Evolutionary conservation across 2,888 invertebrate genomes (phyloP).

Genomic region (Tolmerus cingulatus): DNA sequence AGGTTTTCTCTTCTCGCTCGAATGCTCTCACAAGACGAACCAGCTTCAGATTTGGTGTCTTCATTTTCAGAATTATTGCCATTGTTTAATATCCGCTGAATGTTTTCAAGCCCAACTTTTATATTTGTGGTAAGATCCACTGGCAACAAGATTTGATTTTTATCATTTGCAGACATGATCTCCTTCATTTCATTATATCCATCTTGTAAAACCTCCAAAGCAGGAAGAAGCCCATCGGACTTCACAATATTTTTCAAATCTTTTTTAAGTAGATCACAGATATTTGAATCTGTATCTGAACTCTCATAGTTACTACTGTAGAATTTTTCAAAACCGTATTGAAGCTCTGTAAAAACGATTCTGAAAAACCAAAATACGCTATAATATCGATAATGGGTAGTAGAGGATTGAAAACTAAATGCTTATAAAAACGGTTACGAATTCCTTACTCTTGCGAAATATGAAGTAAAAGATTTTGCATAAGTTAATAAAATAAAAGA

Average conservation of each 20-base stretch:
- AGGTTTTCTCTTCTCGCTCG: not conserved
- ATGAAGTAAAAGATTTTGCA: too few species aligned
- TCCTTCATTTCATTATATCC: conserved; percentile 50
- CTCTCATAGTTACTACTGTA: not conserved
- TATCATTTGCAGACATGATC: conserved; percentile 25
- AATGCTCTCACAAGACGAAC: not conserved
- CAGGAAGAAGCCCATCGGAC: conserved; percentile 24
- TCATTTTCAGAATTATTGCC: not conserved
- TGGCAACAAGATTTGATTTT: not conserved
- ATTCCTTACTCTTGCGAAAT: too few species aligned
- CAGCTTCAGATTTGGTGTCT: not conserved
- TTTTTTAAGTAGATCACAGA: not conserved
- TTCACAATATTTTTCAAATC: conserved; percentile 13
- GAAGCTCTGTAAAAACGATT: conserved; percentile 24
- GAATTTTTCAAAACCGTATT: conserved; percentile 42
- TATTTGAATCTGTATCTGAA: not conserved
- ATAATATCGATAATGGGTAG: not conserved
- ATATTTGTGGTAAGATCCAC: not conserved
- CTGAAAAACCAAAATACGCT: not conserved
- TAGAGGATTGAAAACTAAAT: not conserved
- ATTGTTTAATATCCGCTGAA: not conserved
- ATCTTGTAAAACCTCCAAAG: conserved; percentile 44
- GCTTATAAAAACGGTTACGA: not conserved
- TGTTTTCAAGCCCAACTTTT: not conserved
- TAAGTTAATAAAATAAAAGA: too few species aligned